Evolutionary conservation across 2,888 invertebrate species (phyloP).

Genomic region (Parnassius glacialis): DNA sequence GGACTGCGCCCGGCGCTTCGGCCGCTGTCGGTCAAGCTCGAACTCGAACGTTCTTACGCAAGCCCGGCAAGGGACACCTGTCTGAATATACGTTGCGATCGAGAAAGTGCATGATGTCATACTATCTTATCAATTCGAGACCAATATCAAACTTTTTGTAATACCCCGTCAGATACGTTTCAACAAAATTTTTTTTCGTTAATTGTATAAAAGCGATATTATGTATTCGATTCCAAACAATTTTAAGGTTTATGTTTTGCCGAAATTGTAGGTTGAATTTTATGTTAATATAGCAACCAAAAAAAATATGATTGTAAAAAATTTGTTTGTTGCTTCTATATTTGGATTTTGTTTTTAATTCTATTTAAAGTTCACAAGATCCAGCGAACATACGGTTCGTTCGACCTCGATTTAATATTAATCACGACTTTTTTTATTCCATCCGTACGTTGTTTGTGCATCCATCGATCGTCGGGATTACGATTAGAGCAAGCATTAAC

Average conservation of each 20-base stretch:
- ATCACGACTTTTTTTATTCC: slow-evolving; percentile 24
- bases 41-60: slow-evolving; percentile 52
- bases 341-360: background rate
- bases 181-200: background rate
- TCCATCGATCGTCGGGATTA: slow-evolving; percentile 23
- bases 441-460: slow-evolving; percentile 13
- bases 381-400: slow-evolving; percentile 3
- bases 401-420: slow-evolving; percentile 26
- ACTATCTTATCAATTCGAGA: slow-evolving; percentile 37
- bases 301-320: no score
- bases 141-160: slow-evolving; percentile 17
- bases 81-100: slow-evolving; percentile 43
- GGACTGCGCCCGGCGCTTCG: slow-evolving; percentile 35
- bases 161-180: slow-evolving; percentile 7
- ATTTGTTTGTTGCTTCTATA: no score
- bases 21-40: slow-evolving; percentile 77
- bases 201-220: background rate
- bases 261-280: no score
- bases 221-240: no score
- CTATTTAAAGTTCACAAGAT: background rate
- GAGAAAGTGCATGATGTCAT: slow-evolving; percentile 60
- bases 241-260: no score
- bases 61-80: slow-evolving; percentile 46
- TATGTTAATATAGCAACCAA: no score
- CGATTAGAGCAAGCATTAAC: slow-evolving; percentile 37